phyloP scores from a whole-genome alignment of 2,888 invertebrate genomes.

The Cremastinae sp. region DNA sequence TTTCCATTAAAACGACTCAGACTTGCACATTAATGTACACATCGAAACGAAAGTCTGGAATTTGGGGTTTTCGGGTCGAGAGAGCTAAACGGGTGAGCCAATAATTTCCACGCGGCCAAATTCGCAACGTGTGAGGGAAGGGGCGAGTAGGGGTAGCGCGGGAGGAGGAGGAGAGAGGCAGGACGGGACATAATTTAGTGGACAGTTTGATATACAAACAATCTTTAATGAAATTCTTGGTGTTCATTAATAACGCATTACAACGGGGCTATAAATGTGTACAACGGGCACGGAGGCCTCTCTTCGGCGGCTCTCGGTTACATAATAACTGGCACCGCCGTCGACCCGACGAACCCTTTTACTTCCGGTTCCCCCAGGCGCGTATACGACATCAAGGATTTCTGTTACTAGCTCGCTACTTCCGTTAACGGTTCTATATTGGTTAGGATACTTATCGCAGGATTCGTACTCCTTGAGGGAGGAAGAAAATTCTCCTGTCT shows the following conservation, averaged over 20 bases:
- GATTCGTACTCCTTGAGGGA: no score
- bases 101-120: constrained; percentile 76
- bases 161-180: no score
- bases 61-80: constrained; percentile 54
- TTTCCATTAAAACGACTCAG: neutral
- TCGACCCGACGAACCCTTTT: constrained; percentile 44
- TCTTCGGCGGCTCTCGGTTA: constrained; percentile 50
- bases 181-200: constrained; percentile 82
- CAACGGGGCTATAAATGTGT: constrained; percentile 66
- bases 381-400: neutral
- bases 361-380: neutral
- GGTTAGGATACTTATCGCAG: neutral
- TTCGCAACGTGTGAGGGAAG: constrained; percentile 73
- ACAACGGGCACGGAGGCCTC: constrained; percentile 30
- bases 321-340: constrained; percentile 55
- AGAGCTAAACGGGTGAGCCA: constrained; percentile 66
- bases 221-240: constrained; percentile 86
- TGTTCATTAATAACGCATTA: constrained; percentile 86
- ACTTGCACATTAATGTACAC: neutral
- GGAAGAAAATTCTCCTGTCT: no score
- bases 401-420: neutral
- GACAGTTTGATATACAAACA: constrained; percentile 84
- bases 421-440: neutral
- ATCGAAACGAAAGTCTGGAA: constrained; percentile 50
- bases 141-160: no score